These are phyloP conservation scores for Glomeris marginata DNA, from an alignment of 2,888 invertebrate genomes.

Conservation along the genomic window DNA sequence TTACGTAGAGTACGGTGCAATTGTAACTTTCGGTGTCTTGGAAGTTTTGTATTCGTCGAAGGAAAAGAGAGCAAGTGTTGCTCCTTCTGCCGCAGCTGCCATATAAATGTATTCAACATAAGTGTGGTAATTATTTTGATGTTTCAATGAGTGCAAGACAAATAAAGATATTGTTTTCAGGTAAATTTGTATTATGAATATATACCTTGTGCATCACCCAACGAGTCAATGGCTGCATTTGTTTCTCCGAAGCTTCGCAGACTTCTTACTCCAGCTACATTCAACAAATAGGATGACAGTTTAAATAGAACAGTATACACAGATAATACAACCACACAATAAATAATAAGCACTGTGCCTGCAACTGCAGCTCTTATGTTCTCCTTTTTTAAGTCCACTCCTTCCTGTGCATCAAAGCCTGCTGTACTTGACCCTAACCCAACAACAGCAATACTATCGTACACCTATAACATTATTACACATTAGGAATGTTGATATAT, in stretches of 20 bases:
- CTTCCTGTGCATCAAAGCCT: conserved; percentile 24
- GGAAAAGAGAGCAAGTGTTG: conserved; percentile 19
- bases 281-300: no score
- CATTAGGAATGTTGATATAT: no score
- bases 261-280: conserved; percentile 4
- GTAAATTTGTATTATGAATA: no score
- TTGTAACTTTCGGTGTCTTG: background rate
- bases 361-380: conserved; percentile 26
- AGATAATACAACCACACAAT: no score
- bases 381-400: conserved; percentile 24
- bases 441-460: conserved; percentile 23
- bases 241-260: conserved; percentile 1
- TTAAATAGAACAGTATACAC: no score
- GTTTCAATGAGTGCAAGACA: no score
- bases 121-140: no score
- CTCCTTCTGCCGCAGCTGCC: conserved; percentile 28
- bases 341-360: background rate
- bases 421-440: conserved; percentile 25
- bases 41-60: conserved; percentile 27
- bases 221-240: no score
- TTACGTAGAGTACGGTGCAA: background rate
- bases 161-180: no score
- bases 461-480: no score
- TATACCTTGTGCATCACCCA: no score
- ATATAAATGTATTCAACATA: no score